Evolutionary conservation across 1,140 invertebrate species (phyloP).

Genomic region (Penaeus vannamei): DNA sequence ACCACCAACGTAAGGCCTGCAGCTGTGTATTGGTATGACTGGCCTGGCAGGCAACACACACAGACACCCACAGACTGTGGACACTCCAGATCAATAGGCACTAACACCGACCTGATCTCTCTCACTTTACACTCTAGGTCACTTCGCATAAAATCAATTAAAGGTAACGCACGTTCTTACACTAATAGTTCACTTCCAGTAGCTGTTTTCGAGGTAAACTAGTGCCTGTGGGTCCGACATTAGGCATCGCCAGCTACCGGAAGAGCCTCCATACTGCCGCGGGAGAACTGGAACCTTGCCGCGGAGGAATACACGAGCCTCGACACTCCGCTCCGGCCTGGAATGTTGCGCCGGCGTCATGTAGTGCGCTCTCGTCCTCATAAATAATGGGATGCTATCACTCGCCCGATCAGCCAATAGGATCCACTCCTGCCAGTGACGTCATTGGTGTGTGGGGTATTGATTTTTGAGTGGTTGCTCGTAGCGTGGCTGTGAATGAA

Average conservation of each 20-base stretch:
- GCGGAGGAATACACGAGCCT: constrained; percentile 65
- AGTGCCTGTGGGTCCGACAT: constrained; percentile 56
- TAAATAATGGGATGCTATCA: constrained; percentile 69
- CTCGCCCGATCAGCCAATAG: constrained; percentile 65
- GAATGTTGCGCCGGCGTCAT: constrained; percentile 67
- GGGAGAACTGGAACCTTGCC: constrained; percentile 58
- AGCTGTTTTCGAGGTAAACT: constrained; percentile 54
- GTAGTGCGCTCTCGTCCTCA: constrained; percentile 66
- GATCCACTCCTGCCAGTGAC: constrained; percentile 55
- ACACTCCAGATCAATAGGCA: constrained; percentile 54
- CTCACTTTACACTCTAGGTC: constrained; percentile 14
- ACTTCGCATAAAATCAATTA: constrained; percentile 19
- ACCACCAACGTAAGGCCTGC: constrained; percentile 28
- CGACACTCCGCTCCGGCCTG: constrained; percentile 53
- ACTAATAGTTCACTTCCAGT: constrained; percentile 39
- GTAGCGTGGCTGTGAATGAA: constrained; percentile 68
- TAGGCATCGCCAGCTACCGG: constrained; percentile 58
- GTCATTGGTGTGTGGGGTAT: constrained; percentile 68
- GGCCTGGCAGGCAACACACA: constrained; percentile 7
- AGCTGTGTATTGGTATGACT: background rate
- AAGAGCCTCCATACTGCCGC: constrained; percentile 60
- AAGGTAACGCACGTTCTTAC: constrained; percentile 32
- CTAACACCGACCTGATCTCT: constrained; percentile 41
- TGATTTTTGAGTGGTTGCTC: constrained; percentile 67
- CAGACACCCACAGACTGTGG: constrained; percentile 25